phyloP scores from a whole-genome alignment of 2,797 vertebrate species.

The Falco peregrinus region DNA sequence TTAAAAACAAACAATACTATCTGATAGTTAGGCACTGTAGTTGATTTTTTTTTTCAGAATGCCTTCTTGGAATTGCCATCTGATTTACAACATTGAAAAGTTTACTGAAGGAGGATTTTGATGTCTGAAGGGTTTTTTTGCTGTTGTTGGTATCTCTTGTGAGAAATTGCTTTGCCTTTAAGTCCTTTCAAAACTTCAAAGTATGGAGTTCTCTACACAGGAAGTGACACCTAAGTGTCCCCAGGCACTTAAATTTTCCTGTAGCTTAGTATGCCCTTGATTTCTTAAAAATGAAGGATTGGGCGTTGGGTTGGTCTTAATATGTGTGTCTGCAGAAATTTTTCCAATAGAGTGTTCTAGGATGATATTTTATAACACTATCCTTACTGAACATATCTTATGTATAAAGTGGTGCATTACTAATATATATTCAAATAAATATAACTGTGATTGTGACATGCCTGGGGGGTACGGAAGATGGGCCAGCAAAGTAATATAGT shows the following conservation, averaged over 20 bases:
- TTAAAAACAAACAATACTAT: not conserved
- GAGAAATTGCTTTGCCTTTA: not conserved
- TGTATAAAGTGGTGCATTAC: not conserved
- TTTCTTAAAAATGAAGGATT: not conserved
- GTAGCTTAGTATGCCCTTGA: not conserved
- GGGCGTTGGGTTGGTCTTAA: not conserved
- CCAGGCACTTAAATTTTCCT: not conserved
- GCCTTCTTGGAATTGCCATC: not conserved
- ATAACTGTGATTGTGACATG: not conserved
- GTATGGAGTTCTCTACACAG: not conserved
- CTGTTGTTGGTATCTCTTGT: not conserved
- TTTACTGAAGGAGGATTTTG: not conserved
- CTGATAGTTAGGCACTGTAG: not conserved
- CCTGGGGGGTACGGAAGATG: not conserved
- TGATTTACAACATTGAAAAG: not conserved
- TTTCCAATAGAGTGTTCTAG: not conserved
- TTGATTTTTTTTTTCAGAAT: not conserved
- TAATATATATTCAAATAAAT: not conserved
- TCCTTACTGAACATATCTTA: not conserved
- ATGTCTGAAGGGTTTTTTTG: not conserved
- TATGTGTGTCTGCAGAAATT: not conserved
- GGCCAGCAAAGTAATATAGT: not conserved
- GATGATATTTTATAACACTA: not conserved
- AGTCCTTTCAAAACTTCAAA: not conserved
- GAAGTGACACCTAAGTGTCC: not conserved